Percentiles rank a stretch among this genome's conserved stretches.
These are phyloP conservation scores for Aphelenchoides besseyi DNA, from an alignment of 1,140 invertebrate species.

Conservation along the genomic window DNA sequence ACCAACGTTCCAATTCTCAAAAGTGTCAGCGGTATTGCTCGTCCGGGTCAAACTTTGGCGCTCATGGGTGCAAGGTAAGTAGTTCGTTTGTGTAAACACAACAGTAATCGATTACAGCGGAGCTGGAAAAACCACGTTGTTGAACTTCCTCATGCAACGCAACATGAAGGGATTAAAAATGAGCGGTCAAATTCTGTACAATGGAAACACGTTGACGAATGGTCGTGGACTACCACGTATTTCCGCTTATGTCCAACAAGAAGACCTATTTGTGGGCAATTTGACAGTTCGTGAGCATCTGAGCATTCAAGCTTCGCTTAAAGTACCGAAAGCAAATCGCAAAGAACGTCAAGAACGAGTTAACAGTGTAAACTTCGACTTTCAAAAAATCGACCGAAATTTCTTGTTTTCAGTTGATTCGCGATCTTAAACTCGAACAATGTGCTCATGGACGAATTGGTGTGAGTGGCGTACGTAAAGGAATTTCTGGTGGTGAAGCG, in stretches of 20 bases:
- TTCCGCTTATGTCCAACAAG: constrained; percentile 68
- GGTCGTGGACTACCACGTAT: constrained; percentile 62
- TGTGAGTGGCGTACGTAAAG: constrained; percentile 51
- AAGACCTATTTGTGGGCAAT: constrained; percentile 67
- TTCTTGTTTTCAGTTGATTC: constrained; percentile 32
- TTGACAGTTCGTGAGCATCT: constrained; percentile 68
- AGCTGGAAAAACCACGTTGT: constrained; percentile 57
- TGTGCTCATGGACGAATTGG: constrained; percentile 48
- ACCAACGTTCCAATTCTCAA: constrained; percentile 4
- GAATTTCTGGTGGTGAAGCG: constrained; percentile 64
- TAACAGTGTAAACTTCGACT: constrained; percentile 31
- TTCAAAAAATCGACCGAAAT: background rate
- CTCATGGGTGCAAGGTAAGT: constrained; percentile 61
- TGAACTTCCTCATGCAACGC: constrained; percentile 49
- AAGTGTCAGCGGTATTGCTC: constrained; percentile 38
- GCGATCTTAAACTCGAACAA: constrained; percentile 52
- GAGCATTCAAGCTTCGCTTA: constrained; percentile 64
- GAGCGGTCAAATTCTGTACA: constrained; percentile 35
- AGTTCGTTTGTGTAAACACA: background rate
- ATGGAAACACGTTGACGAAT: constrained; percentile 16
- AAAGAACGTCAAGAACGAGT: constrained; percentile 36
- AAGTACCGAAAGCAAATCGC: constrained; percentile 5
- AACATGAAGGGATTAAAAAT: constrained; percentile 52
- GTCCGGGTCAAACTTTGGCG: constrained; percentile 63
- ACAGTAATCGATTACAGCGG: constrained; percentile 29